Evolutionary conservation across 2,888 invertebrate genomes (phyloP), one percentile per base, ranked within the genome.

Genomic region (Nasonia oneida): DNA sequence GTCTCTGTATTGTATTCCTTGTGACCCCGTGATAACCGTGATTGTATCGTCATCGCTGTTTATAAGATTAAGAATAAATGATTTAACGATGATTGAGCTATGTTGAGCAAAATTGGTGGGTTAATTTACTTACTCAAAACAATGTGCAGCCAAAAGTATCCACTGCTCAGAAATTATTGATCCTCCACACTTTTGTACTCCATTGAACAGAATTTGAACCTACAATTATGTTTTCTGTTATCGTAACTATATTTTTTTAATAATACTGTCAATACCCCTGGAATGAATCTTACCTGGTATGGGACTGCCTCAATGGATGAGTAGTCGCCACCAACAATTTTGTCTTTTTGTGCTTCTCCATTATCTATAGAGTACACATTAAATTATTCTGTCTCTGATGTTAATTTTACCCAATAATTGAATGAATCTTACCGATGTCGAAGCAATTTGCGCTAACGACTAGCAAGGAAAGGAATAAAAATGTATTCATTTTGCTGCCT

Each of bases 101-200:
- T 15, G 33, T 18, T n/a, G 37, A 57, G 33, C 33, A 10, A 67
- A 76, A 47, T 47, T 8, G n/a, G n/a, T 61, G 0, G 57, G 23
- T n/a, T 23, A 61, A 53, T n/a, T 39, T 29, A 75, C 80, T 80
- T 53, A 84, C 84, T 47, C 18, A 5, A 80, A n/a, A 33, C 84
- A 80, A 80, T 84, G 80, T 15, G 84, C 71, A 33, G 84, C 84
- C 15, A 75, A 50, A 18, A 84, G 47, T 29, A 84, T 29, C 84
- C 84, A 84, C 0, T 80, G 2, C 29, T 74, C 29, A 47, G 80
- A 74, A 64, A 84, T 75, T 8, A 84, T 84, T 67, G 80, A 67
- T 74, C 39, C 80, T 33, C 84, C 84, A 39, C 84, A 84, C 33
- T 71, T 4, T n/a, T 50, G 78, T 2, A 0, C 1, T n/a, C 73